These are phyloP conservation scores for Holacanthella duospinosa DNA, from an alignment of 2,888 invertebrate species.

Conservation along the genomic window DNA sequence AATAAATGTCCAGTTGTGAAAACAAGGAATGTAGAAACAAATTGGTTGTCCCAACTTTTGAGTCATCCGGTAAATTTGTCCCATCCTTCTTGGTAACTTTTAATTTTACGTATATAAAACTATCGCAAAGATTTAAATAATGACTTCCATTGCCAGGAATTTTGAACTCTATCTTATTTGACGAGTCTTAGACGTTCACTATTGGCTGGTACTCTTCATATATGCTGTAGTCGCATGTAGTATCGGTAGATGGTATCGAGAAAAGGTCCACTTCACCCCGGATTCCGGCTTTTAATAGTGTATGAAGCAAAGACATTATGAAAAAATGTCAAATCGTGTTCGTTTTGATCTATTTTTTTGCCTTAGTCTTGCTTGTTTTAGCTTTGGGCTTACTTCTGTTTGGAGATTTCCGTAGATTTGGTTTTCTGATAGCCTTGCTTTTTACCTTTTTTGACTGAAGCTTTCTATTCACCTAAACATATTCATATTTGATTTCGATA, in stretches of 20 bases:
- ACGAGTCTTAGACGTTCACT: slow-evolving; percentile 19
- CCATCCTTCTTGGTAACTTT: slow-evolving; percentile 15
- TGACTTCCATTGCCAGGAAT: slow-evolving; percentile 14
- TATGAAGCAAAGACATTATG: slow-evolving; percentile 12
- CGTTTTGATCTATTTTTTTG: no score
- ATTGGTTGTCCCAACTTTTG: slow-evolving; percentile 12
- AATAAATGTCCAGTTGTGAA: slow-evolving; percentile 16
- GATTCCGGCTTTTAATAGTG: slow-evolving; percentile 12
- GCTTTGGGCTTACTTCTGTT: no score
- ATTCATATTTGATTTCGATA: no score
- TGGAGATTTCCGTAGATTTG: no score
- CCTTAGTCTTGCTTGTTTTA: no score
- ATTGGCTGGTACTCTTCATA: slow-evolving; percentile 26
- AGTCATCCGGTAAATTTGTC: not conserved
- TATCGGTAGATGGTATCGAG: slow-evolving; percentile 18
- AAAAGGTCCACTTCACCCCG: slow-evolving; percentile 21
- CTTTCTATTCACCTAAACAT: no score
- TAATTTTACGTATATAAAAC: slow-evolving; percentile 10
- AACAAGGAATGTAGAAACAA: slow-evolving; percentile 20
- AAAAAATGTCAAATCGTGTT: not conserved
- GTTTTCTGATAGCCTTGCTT: no score
- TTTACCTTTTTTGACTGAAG: no score
- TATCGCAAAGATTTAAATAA: slow-evolving; percentile 21
- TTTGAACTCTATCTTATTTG: slow-evolving; percentile 24
- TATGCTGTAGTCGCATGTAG: slow-evolving; percentile 19